Conservation (phyloP, 2,888 invertebrate genomes). For the Cheiracanthium punctorium region DNA sequence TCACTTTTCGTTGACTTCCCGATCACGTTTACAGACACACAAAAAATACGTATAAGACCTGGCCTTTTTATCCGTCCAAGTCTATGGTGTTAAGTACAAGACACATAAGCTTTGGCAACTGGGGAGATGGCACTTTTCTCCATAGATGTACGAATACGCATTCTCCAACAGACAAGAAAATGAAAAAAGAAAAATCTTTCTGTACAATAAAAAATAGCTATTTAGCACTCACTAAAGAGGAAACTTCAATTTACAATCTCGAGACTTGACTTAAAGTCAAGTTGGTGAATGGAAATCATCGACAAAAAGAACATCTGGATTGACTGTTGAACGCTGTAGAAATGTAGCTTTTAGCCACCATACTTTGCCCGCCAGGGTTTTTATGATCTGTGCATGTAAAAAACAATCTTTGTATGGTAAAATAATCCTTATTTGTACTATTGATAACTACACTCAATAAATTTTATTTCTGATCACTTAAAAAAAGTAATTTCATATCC, state of each 20-base stretch:
- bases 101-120: slow-evolving; percentile 54
- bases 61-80: slow-evolving; percentile 3
- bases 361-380: too few species aligned
- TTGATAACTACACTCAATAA: too few species aligned
- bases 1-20: slow-evolving; percentile 50
- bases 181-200: not conserved
- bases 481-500: too few species aligned
- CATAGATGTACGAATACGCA: not conserved
- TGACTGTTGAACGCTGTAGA: too few species aligned
- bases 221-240: not conserved
- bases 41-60: slow-evolving; percentile 65
- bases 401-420: too few species aligned
- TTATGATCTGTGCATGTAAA: too few species aligned
- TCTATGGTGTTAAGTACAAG: slow-evolving; percentile 47
- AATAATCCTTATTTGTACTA: too few species aligned
- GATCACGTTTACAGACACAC: slow-evolving; percentile 46
- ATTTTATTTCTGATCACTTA: too few species aligned
- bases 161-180: not conserved
- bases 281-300: too few species aligned
- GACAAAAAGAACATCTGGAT: too few species aligned
- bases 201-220: slow-evolving; percentile 4
- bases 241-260: not conserved
- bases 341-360: too few species aligned
- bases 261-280: too few species aligned
- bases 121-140: not conserved